phyloP scores from a whole-genome alignment of 2,797 vertebrate species.

The Coreius guichenoti region DNA sequence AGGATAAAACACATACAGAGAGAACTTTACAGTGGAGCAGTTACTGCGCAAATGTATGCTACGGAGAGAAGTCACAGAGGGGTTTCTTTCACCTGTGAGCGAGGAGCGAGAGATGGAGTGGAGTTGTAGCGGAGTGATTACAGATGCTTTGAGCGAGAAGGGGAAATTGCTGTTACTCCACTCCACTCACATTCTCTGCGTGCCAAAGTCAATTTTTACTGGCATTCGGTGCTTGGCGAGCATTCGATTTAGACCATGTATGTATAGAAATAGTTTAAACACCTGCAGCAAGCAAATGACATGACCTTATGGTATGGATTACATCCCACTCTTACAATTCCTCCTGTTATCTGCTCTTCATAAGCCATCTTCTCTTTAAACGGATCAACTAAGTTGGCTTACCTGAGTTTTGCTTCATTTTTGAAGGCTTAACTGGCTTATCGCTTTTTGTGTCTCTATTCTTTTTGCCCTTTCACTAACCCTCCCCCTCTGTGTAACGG shows the following conservation, averaged over 20 bases:
- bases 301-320: conserved; percentile 24
- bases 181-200: conserved; percentile 11
- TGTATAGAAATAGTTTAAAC: background rate
- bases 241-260: background rate
- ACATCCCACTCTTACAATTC: conserved; percentile 36
- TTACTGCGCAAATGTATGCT: conserved; percentile 9
- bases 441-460: conserved; percentile 55
- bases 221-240: background rate
- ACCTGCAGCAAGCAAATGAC: background rate
- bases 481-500: conserved; percentile 40
- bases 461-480: conserved; percentile 47
- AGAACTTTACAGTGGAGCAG: background rate
- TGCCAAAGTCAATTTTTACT: conserved; percentile 18
- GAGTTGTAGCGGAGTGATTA: conserved; percentile 34
- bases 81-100: conserved; percentile 9
- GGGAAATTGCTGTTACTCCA: conserved; percentile 23
- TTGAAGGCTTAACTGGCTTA: conserved; percentile 59
- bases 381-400: conserved; percentile 54
- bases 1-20: background rate
- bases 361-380: conserved; percentile 47
- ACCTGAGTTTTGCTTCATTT: conserved; percentile 55
- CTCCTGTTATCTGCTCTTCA: conserved; percentile 32
- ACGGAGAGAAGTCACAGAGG: conserved; percentile 15
- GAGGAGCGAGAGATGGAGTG: conserved; percentile 10
- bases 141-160: background rate